Evolutionary conservation across 2,888 invertebrate genomes (phyloP).

Genomic region (Folsomia candida): DNA sequence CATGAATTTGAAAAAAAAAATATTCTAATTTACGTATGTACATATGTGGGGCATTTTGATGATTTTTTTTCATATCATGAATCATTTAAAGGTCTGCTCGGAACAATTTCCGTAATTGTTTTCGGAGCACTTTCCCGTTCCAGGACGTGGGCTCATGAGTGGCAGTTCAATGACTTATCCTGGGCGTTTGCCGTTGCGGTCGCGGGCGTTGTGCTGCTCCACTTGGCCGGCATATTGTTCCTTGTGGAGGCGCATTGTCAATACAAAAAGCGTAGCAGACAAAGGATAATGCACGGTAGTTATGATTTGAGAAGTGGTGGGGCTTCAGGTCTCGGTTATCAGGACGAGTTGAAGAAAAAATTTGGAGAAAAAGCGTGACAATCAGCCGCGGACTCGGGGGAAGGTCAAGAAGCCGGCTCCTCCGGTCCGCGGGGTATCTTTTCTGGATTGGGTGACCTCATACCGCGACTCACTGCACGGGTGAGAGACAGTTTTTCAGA

Average conservation of each 20-base stretch:
- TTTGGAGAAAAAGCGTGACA: conserved; percentile 43
- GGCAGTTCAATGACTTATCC: conserved; percentile 90
- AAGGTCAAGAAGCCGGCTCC: conserved; percentile 7
- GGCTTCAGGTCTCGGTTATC: too few species aligned
- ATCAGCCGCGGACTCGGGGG: conserved; percentile 41
- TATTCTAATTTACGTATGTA: too few species aligned
- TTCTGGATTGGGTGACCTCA: neutral
- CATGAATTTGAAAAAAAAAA: conserved; percentile 31
- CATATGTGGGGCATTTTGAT: too few species aligned
- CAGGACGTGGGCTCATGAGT: conserved; percentile 91
- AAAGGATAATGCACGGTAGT: conserved; percentile 13
- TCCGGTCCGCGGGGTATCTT: neutral
- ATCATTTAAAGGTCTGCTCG: conserved; percentile 68
- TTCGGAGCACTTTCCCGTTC: conserved; percentile 84
- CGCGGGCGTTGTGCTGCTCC: conserved; percentile 69
- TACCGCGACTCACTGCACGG: too few species aligned
- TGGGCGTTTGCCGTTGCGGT: conserved; percentile 89
- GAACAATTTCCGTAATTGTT: conserved; percentile 77
- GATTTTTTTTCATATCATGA: too few species aligned
- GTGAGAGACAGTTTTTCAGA: conserved; percentile 25
- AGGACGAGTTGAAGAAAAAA: too few species aligned
- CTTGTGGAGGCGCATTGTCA: conserved; percentile 78
- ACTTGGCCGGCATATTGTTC: conserved; percentile 73
- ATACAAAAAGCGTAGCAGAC: conserved; percentile 28
- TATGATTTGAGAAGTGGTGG: too few species aligned